Conservation (phyloP, 2,113 vertebrate species). For the Xenus cinereus region DNA sequence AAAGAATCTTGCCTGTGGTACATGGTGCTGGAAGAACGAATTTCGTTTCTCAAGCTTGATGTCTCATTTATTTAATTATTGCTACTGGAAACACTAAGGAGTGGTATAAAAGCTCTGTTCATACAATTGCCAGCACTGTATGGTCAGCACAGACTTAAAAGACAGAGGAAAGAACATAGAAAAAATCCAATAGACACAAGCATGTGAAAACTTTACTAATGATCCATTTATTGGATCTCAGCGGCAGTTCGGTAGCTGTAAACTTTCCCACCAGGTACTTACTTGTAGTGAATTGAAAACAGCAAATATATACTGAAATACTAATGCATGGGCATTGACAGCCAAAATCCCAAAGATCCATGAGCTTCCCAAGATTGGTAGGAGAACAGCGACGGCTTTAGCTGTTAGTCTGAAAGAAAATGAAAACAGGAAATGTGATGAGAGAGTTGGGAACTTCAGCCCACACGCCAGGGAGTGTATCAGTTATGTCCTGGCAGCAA, state of each 20-base stretch:
- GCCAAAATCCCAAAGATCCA: conserved; percentile 96
- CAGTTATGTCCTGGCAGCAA: neutral
- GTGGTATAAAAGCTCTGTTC: neutral
- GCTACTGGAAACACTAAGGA: neutral
- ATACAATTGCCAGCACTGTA: neutral
- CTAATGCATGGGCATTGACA: conserved; percentile 82
- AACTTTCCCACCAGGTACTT: neutral
- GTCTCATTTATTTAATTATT: conserved; percentile 4
- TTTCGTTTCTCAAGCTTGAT: neutral
- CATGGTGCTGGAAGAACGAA: neutral
- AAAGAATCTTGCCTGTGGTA: neutral
- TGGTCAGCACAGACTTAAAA: neutral
- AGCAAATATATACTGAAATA: conserved; percentile 96
- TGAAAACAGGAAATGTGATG: neutral
- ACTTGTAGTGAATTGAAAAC: conserved; percentile 95
- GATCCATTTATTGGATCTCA: neutral
- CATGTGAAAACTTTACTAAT: neutral
- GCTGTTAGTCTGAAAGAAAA: conserved; percentile 82
- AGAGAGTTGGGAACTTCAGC: neutral
- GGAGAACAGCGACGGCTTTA: conserved; percentile 92
- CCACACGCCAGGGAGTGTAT: no score
- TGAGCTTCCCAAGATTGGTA: conserved; percentile 93
- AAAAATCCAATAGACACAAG: neutral
- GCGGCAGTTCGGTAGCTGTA: neutral
- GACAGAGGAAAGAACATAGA: neutral